Evolutionary conservation across 2,888 invertebrate genomes (phyloP).

Genomic region (Lissonota sp.): DNA sequence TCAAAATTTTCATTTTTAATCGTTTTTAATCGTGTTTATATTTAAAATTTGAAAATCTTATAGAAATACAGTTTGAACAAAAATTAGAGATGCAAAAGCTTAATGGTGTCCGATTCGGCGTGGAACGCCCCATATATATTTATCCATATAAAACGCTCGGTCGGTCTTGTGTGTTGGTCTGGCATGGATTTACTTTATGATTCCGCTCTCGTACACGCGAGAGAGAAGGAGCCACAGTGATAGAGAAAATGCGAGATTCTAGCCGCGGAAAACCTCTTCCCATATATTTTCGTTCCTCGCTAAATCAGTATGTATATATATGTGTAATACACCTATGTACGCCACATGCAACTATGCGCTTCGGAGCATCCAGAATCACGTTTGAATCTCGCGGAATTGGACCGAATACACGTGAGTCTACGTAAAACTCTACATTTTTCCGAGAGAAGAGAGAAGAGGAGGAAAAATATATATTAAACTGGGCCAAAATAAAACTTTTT

Average conservation of each 20-base stretch:
- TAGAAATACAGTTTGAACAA: too few relatives aligned
- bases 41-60: too few relatives aligned
- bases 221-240: slow-evolving; percentile 9
- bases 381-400: slow-evolving; percentile 42
- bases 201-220: slow-evolving; percentile 20
- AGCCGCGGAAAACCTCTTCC: slow-evolving; percentile 19
- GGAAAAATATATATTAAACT: neutral
- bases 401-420: slow-evolving; percentile 2
- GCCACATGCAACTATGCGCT: neutral
- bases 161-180: slow-evolving; percentile 23
- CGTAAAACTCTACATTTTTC: slow-evolving; percentile 9
- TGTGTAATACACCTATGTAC: neutral
- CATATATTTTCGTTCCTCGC: neutral
- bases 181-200: slow-evolving; percentile 48
- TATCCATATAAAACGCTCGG: neutral
- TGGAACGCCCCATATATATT: neutral
- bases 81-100: too few relatives aligned
- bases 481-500: neutral
- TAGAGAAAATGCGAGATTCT: neutral
- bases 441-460: neutral
- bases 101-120: too few relatives aligned
- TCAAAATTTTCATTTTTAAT: too few relatives aligned
- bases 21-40: too few relatives aligned
- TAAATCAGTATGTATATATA: neutral
- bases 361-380: slow-evolving; percentile 6